These are phyloP conservation scores for Pionites leucogaster DNA, from an alignment of 2,113 vertebrate genomes.

Conservation along the genomic window DNA sequence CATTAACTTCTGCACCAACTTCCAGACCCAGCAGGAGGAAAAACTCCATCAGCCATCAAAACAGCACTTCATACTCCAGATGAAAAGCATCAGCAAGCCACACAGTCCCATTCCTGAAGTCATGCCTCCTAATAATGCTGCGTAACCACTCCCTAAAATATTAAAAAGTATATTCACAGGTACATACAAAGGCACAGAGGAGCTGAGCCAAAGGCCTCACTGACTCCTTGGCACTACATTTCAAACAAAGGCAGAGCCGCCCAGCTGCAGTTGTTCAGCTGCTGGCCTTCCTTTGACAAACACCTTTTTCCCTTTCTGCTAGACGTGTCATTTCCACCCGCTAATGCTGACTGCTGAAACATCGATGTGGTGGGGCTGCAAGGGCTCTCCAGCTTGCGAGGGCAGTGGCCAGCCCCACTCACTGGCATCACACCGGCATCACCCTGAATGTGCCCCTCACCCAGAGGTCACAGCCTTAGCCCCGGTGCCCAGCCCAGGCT, in stretches of 20 bases:
- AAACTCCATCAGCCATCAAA: not conserved
- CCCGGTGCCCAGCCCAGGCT: not conserved
- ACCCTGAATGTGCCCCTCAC: not conserved
- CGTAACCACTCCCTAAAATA: not conserved
- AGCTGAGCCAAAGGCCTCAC: not conserved
- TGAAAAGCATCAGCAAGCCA: not conserved
- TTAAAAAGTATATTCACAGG: not conserved
- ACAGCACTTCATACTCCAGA: not conserved
- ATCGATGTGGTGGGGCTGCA: accelerated
- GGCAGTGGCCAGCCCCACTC: not conserved
- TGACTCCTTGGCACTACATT: not conserved
- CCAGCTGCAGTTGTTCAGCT: conserved; percentile 16
- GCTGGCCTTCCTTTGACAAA: conserved; percentile 42
- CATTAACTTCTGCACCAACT: conserved; percentile 3
- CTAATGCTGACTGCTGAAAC: not conserved
- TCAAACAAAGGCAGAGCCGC: conserved; percentile 18
- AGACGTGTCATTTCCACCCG: conserved; percentile 47
- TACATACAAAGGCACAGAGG: not conserved
- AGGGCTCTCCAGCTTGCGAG: not conserved
- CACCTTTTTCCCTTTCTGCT: conserved; percentile 45
- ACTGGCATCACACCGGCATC: not conserved
- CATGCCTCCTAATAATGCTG: not conserved
- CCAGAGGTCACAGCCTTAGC: not conserved
- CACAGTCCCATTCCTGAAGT: not conserved
- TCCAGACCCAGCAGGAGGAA: not conserved